Conservation (phyloP, 2,888 invertebrate species). For the Agrochola macilenta region DNA sequence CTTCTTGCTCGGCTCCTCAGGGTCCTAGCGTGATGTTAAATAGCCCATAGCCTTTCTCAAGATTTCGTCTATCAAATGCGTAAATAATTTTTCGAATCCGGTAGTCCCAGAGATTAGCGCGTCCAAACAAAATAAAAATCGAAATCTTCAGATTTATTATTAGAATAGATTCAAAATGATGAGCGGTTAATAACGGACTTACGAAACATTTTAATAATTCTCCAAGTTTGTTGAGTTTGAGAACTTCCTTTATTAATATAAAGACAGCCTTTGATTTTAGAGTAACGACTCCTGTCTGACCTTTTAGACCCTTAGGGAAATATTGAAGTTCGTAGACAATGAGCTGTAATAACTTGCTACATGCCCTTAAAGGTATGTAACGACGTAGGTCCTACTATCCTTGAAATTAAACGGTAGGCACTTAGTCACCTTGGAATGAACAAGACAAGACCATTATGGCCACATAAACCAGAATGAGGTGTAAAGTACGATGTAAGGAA, state of each 20-base stretch:
- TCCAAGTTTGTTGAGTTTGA: neutral
- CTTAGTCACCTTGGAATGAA: neutral
- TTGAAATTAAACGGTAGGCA: neutral
- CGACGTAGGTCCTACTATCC: neutral
- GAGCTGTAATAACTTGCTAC: conserved; percentile 11
- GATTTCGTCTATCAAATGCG: too few species aligned
- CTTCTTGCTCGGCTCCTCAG: too few species aligned
- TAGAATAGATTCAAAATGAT: neutral
- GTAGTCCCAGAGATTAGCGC: neutral
- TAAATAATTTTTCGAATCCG: neutral
- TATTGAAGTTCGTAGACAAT: conserved; percentile 37
- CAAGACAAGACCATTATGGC: neutral
- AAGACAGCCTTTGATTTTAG: conserved; percentile 20
- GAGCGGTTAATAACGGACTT: neutral
- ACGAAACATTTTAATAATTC: neutral
- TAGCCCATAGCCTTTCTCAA: too few species aligned
- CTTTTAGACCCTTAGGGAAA: conserved; percentile 35
- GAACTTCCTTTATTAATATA: conserved; percentile 3
- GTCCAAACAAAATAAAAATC: neutral
- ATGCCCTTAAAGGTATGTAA: neutral
- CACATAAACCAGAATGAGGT: neutral
- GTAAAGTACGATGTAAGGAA: too few species aligned
- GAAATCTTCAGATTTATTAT: too few species aligned
- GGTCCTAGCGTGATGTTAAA: too few species aligned
- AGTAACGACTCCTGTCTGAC: conserved; percentile 12